Percentiles rank a stretch among this genome's conserved stretches.
Evolutionary conservation across 2,797 vertebrate species (phyloP).

Genomic region (Sebastes hopkinsi): DNA sequence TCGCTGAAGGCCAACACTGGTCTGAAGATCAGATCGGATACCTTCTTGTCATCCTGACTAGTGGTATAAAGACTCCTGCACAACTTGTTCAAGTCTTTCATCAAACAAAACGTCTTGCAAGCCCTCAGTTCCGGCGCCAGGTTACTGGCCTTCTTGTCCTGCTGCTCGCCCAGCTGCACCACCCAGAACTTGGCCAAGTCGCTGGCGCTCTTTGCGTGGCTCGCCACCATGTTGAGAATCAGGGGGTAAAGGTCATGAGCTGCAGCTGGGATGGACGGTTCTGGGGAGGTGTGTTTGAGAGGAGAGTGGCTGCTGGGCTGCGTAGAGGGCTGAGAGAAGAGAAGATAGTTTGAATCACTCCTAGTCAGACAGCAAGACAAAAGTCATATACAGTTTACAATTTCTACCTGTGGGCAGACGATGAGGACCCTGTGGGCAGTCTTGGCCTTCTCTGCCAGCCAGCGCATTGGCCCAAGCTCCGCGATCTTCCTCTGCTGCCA

Average conservation of each 20-base stretch:
- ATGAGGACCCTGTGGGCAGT: conserved; percentile 81
- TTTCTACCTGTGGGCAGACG: conserved; percentile 58
- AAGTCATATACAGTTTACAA: not conserved
- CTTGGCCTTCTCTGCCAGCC: conserved; percentile 80
- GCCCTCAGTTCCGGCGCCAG: conserved; percentile 68
- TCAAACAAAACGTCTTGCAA: conserved; percentile 79
- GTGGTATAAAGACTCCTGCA: conserved; percentile 61
- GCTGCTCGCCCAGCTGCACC: conserved; percentile 71
- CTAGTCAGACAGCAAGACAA: not conserved
- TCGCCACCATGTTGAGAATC: conserved; percentile 83
- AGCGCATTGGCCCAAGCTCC: conserved; percentile 82
- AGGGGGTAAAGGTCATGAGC: conserved; percentile 83
- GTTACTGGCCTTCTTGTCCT: not conserved
- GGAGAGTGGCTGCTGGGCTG: not conserved
- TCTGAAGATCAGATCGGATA: not conserved
- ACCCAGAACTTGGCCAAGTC: conserved; percentile 79
- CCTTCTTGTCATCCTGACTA: not conserved
- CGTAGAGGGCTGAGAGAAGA: conserved; percentile 12
- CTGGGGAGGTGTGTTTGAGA: not conserved
- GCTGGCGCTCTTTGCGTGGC: conserved; percentile 69
- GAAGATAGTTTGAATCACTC: not conserved
- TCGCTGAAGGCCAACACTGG: not conserved
- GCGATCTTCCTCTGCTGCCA: conserved; percentile 86
- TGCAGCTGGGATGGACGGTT: conserved; percentile 66
- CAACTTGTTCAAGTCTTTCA: conserved; percentile 79